Percentiles rank a stretch among this genome's conserved stretches.
Evolutionary conservation across 2,113 vertebrate species (phyloP).

Genomic region (Polypterus senegalus): DNA sequence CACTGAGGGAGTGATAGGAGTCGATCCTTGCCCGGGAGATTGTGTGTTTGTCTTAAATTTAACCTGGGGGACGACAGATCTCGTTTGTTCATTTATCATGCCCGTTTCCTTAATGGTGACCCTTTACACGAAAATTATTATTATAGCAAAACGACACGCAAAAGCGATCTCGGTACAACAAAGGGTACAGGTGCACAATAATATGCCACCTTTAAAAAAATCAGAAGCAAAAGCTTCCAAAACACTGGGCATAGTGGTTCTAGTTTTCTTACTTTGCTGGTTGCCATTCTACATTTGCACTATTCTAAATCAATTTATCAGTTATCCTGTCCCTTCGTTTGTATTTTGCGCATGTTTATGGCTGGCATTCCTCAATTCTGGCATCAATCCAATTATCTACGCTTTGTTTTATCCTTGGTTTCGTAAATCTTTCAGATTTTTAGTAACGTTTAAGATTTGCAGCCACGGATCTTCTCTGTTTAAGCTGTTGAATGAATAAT

Average conservation of each 20-base stretch:
- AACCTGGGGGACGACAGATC: neutral
- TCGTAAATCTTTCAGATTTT: neutral
- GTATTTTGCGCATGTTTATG: conserved; percentile 7
- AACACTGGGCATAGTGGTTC: conserved; percentile 7
- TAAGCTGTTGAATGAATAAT: no score
- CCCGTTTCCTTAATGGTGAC: conserved; percentile 6
- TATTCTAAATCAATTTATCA: conserved; percentile 6
- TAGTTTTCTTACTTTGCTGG: conserved; percentile 2
- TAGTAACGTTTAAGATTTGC: no score
- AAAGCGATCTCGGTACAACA: neutral
- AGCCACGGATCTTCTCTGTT: no score
- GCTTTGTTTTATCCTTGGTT: no score
- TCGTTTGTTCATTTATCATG: neutral
- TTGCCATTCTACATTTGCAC: neutral
- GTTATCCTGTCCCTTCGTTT: neutral
- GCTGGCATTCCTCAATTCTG: conserved; percentile 8
- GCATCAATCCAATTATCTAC: neutral
- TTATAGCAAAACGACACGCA: conserved; percentile 7
- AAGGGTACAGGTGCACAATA: neutral
- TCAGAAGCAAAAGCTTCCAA: conserved; percentile 9
- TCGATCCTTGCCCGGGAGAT: neutral
- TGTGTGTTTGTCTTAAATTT: conserved; percentile 3
- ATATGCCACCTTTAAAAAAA: no score
- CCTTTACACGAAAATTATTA: conserved; percentile 6
- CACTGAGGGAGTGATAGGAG: no score